Percentiles rank a stretch among this genome's conserved stretches.
These are phyloP conservation scores for Medauroidea extradentata DNA, from an alignment of 1,140 invertebrate species.

Conservation along the genomic window DNA sequence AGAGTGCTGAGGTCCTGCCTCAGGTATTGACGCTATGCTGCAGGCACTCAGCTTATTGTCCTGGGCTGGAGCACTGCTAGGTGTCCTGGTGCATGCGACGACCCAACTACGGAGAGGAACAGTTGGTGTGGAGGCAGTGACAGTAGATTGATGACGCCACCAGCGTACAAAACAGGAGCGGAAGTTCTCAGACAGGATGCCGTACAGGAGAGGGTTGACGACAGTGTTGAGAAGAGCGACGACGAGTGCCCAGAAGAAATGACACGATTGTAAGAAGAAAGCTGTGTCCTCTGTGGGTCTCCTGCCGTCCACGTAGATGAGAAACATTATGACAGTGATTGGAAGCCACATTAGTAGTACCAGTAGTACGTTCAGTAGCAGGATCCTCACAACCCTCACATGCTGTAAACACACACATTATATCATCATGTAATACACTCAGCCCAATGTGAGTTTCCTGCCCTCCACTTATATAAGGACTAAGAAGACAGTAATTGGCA, in stretches of 20 bases:
- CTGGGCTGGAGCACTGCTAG: not conserved
- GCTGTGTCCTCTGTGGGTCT: slow-evolving; percentile 45
- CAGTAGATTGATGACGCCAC: slow-evolving; percentile 24
- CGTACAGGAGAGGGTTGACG: slow-evolving; percentile 75
- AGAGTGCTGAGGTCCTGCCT: not conserved
- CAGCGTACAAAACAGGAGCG: slow-evolving; percentile 50
- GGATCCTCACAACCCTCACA: slow-evolving; percentile 50
- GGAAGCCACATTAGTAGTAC: slow-evolving; percentile 58
- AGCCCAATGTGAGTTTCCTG: no score
- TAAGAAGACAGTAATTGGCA: no score
- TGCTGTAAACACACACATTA: slow-evolving; percentile 31
- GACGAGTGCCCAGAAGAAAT: slow-evolving; percentile 54
- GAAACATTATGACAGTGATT: slow-evolving; percentile 50
- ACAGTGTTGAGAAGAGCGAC: slow-evolving; percentile 65
- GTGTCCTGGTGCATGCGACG: not conserved
- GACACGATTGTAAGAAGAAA: slow-evolving; percentile 47
- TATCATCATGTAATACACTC: no score
- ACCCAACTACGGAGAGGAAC: not conserved
- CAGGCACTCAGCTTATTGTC: slow-evolving; percentile 3
- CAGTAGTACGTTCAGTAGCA: slow-evolving; percentile 53
- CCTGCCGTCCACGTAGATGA: slow-evolving; percentile 54
- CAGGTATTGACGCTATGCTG: not conserved
- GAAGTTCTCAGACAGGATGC: slow-evolving; percentile 72
- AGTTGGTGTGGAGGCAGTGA: not conserved
- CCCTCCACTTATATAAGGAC: no score